A percentile compares a stretch with the other conserved stretches of the same genome.
These are phyloP conservation scores for Loripinus fragilis DNA, from an alignment of 2,888 invertebrate genomes.

Conservation along the genomic window DNA sequence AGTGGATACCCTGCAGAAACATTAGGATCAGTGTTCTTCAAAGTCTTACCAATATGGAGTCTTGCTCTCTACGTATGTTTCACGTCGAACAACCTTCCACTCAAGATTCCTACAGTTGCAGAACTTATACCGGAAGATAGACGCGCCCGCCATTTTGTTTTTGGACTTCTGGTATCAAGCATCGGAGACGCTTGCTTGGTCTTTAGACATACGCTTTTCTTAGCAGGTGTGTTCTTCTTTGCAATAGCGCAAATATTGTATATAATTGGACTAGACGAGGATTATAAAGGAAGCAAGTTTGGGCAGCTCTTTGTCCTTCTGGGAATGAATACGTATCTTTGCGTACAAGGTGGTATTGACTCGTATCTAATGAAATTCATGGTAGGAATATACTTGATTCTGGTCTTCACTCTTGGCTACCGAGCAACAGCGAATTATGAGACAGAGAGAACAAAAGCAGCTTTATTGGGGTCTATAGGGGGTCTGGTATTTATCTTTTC, in stretches of 20 bases:
- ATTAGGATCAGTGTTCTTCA: slow-evolving; percentile 66
- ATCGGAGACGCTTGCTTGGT: slow-evolving; percentile 73
- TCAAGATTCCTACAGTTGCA: neutral
- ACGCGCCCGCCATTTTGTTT: slow-evolving; percentile 48
- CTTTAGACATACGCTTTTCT: slow-evolving; percentile 65
- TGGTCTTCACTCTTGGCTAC: slow-evolving; percentile 71
- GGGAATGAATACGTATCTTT: slow-evolving; percentile 50
- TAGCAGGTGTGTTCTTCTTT: slow-evolving; percentile 70
- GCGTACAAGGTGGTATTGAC: slow-evolving; percentile 58
- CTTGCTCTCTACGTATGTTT: slow-evolving; percentile 61
- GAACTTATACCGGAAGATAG: slow-evolving; percentile 46
- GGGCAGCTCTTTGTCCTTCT: slow-evolving; percentile 53
- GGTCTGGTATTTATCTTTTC: slow-evolving; percentile 68
- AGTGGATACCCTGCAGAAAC: slow-evolving; percentile 66
- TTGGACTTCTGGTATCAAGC: slow-evolving; percentile 67
- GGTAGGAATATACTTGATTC: slow-evolving; percentile 57
- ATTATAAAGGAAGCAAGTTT: slow-evolving; percentile 44
- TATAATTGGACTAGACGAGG: slow-evolving; percentile 51
- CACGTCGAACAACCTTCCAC: slow-evolving; percentile 41
- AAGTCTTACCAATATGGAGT: slow-evolving; percentile 69
- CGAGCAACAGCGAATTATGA: slow-evolving; percentile 66
- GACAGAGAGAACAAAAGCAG: slow-evolving; percentile 49
- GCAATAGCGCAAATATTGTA: slow-evolving; percentile 70
- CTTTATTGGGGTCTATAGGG: slow-evolving; percentile 63
- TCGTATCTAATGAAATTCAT: slow-evolving; percentile 54